These are phyloP conservation scores for Linyphia triangularis DNA, from an alignment of 2,888 invertebrate species.

Conservation along the genomic window DNA sequence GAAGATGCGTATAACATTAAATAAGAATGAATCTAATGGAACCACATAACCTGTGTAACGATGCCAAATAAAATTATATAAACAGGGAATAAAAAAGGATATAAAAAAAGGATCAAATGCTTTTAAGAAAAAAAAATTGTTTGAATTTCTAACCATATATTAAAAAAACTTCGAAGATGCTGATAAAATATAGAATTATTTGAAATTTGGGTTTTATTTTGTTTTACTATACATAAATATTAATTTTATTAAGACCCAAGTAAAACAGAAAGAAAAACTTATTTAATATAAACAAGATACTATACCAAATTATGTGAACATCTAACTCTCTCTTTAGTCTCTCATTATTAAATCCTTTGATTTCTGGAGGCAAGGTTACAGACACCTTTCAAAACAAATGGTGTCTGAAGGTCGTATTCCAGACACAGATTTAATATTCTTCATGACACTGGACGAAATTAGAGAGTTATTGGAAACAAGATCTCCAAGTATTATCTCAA, in stretches of 20 bases:
- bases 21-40: too few relatives aligned
- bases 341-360: conserved; percentile 23
- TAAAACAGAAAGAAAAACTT: not conserved
- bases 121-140: too few relatives aligned
- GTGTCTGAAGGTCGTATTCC: conserved; percentile 60
- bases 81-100: too few relatives aligned
- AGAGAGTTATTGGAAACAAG: conserved; percentile 39
- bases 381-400: conserved; percentile 37
- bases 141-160: too few relatives aligned
- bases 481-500: conserved; percentile 52
- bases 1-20: too few relatives aligned
- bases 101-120: too few relatives aligned
- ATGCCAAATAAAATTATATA: too few relatives aligned
- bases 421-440: conserved; percentile 59
- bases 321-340: conserved; percentile 32
- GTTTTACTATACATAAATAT: not conserved
- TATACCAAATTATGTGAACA: too few relatives aligned
- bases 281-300: not conserved
- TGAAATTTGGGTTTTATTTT: not conserved
- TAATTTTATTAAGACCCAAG: not conserved
- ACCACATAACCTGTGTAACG: too few relatives aligned
- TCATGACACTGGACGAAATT: conserved; percentile 59
- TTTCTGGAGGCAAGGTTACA: conserved; percentile 29
- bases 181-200: too few relatives aligned
- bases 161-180: too few relatives aligned